Base-by-base conservation (phyloP, 2,888 invertebrate species). In the Acronicta alni region DNA sequence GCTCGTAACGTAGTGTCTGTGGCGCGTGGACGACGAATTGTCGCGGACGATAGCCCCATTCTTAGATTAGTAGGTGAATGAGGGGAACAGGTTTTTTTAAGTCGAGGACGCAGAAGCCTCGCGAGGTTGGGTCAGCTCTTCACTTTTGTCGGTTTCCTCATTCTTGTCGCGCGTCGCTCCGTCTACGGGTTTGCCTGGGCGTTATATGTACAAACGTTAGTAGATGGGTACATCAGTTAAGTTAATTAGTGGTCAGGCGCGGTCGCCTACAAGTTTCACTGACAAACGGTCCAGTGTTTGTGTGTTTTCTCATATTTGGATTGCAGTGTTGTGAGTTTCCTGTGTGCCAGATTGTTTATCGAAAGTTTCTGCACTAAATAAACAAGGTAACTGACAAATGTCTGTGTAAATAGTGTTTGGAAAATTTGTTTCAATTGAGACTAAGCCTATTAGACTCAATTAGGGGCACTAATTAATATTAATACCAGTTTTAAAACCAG, bases 41-140 rank as follows among this genome's bases (percentile, higher is more conserved):
- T 70, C 73, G 77, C 67, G 79, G 78, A 83, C 89, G 88, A 88
- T 89, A 87, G 80, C 84, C 63, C 71, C 72, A 83, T 84, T 88
- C 83, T 87, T 89, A 86, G 89, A 79, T 89, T 89, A 91, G 88
- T 91, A 86, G 90, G 91, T 92, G 89, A 92, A 87, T 88, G 76
- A 78, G 54, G 52, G 56, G 75, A 89, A 89, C 89, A 70, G 89
- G 91, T 92, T 92, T 89, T 90, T 72, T 83, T 30, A 80, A 83
- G 78, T 71, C 83, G 82, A 82, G 84, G 75, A 75, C 79, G 72
- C 75, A 69, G 64, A 37, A 60, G 43, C 83, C 81, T 68, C 66
- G 81, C 80, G 85, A 86, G 87, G 86, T 86, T 86, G 86, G 84
- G 79, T 81, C 80, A 81, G 63, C 77, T 83, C 85, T 85, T 89